Evolutionary conservation across 2,797 vertebrate species (phyloP), one percentile per base, ranked within the genome.

Genomic region (Lepus townsendii): DNA sequence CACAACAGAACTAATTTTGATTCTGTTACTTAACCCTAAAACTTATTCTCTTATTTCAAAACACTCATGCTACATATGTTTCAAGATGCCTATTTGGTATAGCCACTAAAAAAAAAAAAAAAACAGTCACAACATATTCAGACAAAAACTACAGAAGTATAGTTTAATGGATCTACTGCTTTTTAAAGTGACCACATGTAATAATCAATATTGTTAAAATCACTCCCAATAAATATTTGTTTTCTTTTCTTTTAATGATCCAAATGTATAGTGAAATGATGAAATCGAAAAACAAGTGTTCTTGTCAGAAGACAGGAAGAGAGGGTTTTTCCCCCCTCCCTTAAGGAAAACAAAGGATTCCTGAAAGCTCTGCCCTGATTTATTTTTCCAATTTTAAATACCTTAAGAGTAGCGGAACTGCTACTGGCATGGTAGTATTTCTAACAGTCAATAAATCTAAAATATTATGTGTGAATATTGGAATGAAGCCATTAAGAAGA

Each of bases 381-480:
- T 99, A 99, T 99, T 98, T 98, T 98, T 98, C 98, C 98, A 98
- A 99, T 99, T 99, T 98, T 98, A 98, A 98, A 98, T 99, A 99
- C 98, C 98, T 98, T 98, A 98, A 97, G 97, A 98, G 97, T 97
- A 99, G 98, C 98, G 98, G 99, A 99, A 99, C 98, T 98, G 98
- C 99, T 99, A 99, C 99, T 98, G 99, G 99, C 99, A 97, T 99
- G 99, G 98, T 98, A 99, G 99, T 99, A 98, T 99, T 99, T 99
- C 98, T 99, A 99, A 99, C 99, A 99, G 99, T 99, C 99, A 99
- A 99, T 99, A 99, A 99, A 99, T 99, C 99, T 99, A 98, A 99
- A 99, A 99, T 99, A 99, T 99, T 99, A 99, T 98, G 99, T 99
- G 99, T 99, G 99, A 99, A 99, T 99, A 99, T 99, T 99, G 98